Evolutionary conservation across 37 sponge, comb jelly and placozoan species (phyloP), one percentile per base, ranked within the genome.

Genomic region (Amphimedon queenslandica): DNA sequence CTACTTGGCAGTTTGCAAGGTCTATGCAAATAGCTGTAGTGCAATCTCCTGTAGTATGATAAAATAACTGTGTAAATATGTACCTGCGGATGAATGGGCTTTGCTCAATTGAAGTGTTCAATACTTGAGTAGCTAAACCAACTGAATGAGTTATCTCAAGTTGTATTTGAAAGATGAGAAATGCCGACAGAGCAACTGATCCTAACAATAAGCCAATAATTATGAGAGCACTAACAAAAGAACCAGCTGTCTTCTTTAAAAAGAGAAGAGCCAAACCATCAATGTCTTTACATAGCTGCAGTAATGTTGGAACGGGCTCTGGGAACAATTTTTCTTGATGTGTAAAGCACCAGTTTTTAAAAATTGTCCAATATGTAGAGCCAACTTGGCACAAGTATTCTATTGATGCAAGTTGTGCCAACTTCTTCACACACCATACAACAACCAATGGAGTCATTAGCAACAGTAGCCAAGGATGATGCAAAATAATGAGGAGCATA

Each of bases 161-260:
- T 42, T 84, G 90, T 2, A 79, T 79, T 77, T 89, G 37, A 40
- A 85, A 51, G 3, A 75, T 38, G 18, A 87, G 70, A 23, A 87
- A 40, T 29, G 77, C 58, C 4, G 58, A 18, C 30, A 37, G 61
- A 24, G 42, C 63, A 32, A 55, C 41, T 32, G 42, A 67, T 31
- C 38, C 67, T 42, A 84, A 37, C 69, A 89, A 3, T 74, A 89
- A 51, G 0, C 72, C 64, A 2, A 71, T 23, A 6, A 89, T 84
- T 55, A 89, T 82, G 31, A 30, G 39, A 28, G 32, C 32, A 35
- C 76, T 84, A 39, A 70, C 58, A 1, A 89, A 36, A 32, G 55
- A 43, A 11, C 71, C 85, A 3, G 84, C 55, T 0, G 68, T 58
- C 10, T 28, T 16, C 36, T 77, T 70, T 16, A 40, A 57, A 18